Evolutionary conservation across 1,140 invertebrate species (phyloP).

Genomic region (Caenorhabditis latens): DNA sequence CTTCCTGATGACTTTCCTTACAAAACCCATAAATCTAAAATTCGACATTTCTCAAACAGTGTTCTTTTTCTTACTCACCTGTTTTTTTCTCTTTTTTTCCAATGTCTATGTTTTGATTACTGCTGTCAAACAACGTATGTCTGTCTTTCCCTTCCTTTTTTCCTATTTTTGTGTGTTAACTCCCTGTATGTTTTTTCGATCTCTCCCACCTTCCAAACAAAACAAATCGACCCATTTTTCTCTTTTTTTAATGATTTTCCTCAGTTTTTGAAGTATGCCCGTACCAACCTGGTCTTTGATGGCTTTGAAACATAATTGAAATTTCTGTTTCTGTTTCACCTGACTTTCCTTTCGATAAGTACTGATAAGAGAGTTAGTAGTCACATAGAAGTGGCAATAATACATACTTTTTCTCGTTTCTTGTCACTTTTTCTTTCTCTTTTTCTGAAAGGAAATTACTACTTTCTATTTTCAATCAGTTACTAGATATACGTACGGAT

Average conservation of each 20-base stretch:
- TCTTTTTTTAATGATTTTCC: neutral
- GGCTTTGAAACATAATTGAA: neutral
- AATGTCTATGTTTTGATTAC: neutral
- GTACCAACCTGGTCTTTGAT: neutral
- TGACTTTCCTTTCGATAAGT: neutral
- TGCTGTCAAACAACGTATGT: neutral
- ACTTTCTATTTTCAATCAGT: conserved; percentile 2
- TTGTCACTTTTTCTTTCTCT: neutral
- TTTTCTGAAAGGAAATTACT: neutral
- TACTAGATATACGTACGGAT: neutral
- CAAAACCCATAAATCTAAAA: no score
- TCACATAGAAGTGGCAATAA: neutral
- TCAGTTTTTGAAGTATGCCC: neutral
- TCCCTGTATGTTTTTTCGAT: conserved; percentile 36
- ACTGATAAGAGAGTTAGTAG: neutral
- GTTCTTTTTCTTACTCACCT: no score
- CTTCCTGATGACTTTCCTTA: no score
- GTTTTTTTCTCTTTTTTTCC: neutral
- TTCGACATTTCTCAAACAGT: no score
- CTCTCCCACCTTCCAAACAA: conserved; percentile 21
- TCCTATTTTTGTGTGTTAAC: conserved; percentile 17
- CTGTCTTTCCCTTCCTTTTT: neutral
- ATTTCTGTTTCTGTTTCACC: neutral
- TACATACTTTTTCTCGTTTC: neutral
- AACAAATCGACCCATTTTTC: conserved; percentile 13